phyloP scores from a whole-genome alignment of 2,113 vertebrate genomes.

The Laticauda colubrina region DNA sequence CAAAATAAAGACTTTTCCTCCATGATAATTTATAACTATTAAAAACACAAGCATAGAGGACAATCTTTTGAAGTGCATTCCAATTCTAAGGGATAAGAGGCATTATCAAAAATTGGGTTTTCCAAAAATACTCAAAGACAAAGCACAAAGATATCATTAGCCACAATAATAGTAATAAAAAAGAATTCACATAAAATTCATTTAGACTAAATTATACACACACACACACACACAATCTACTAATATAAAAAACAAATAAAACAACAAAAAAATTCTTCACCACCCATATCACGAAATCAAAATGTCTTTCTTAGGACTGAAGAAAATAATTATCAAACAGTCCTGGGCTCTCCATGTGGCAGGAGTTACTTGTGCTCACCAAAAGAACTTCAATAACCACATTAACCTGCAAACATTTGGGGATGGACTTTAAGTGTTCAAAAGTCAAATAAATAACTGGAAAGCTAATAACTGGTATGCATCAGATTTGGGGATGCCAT shows the following conservation, averaged over 20 bases:
- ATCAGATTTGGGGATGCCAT: background rate
- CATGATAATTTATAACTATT: background rate
- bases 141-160: background rate
- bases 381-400: background rate
- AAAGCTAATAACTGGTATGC: background rate
- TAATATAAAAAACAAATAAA: background rate
- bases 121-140: background rate
- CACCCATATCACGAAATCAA: background rate
- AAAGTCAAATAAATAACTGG: slow-evolving; percentile 2
- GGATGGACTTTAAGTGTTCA: background rate
- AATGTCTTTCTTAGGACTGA: background rate
- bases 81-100: background rate
- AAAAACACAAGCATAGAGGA: background rate
- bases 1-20: background rate
- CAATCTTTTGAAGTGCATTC: background rate
- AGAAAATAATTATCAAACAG: background rate
- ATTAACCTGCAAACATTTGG: background rate
- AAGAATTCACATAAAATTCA: background rate
- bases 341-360: background rate
- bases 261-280: background rate
- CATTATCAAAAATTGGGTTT: background rate
- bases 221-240: too few relatives aligned
- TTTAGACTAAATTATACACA: background rate
- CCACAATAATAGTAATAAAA: background rate
- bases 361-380: background rate